Evolutionary conservation across 2,797 vertebrate genomes (phyloP).

Genomic region (Coregonus ussuriensis): DNA sequence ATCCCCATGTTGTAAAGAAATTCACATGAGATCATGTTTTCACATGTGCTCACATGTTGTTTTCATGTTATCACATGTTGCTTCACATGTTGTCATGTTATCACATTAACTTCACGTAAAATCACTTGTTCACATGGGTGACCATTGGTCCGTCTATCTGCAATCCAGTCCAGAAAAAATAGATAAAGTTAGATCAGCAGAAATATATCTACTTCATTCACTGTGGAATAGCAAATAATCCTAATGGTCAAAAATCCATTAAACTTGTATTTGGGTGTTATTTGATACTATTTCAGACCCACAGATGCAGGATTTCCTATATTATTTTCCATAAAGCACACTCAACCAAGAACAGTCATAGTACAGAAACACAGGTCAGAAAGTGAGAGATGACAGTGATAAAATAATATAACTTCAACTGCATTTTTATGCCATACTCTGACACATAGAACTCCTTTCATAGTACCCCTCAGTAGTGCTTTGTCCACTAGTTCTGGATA

Average conservation of each 20-base stretch:
- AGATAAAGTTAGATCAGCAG: constrained; percentile 1
- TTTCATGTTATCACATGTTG: too few relatives aligned
- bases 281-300: constrained; percentile 76
- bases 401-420: constrained; percentile 75
- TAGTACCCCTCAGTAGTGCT: constrained; percentile 77
- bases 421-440: constrained; percentile 68
- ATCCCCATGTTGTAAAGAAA: too few relatives aligned
- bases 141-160: constrained; percentile 61
- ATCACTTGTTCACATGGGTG: constrained; percentile 3
- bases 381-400: constrained; percentile 58
- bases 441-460: constrained; percentile 35
- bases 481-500: constrained; percentile 81
- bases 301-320: constrained; percentile 65
- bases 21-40: too few relatives aligned
- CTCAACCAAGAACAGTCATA: constrained; percentile 52
- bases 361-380: constrained; percentile 61
- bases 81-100: too few relatives aligned
- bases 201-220: constrained; percentile 11
- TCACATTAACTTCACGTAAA: too few relatives aligned
- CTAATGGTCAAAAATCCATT: constrained; percentile 70
- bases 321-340: constrained; percentile 60
- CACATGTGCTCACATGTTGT: too few relatives aligned
- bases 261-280: constrained; percentile 75
- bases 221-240: constrained; percentile 68
- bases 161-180: constrained; percentile 57